These are phyloP conservation scores for Idaea dimidiata DNA, from an alignment of 2,888 invertebrate species.

Conservation along the genomic window DNA sequence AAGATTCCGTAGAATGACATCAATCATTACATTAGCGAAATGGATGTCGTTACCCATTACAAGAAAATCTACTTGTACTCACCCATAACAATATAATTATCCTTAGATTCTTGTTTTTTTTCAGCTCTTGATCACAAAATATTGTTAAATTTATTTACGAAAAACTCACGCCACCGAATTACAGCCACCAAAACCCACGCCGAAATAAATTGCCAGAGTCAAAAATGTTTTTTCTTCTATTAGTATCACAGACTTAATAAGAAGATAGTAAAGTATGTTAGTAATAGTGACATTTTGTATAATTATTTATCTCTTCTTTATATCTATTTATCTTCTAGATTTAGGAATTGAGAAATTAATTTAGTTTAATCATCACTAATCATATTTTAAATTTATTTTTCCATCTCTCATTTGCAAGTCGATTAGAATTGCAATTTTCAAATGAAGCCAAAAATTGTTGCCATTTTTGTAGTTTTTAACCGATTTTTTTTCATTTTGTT, in stretches of 20 bases:
- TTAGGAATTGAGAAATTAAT: no score
- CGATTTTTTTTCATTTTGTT: no score
- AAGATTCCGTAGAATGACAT: slow-evolving; percentile 42
- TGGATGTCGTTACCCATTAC: slow-evolving; percentile 27
- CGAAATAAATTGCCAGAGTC: slow-evolving; percentile 61
- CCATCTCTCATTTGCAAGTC: no score
- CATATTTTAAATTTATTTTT: no score
- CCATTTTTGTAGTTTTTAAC: no score
- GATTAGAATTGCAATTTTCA: no score
- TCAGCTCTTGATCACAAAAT: slow-evolving; percentile 33
- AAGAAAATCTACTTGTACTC: slow-evolving; percentile 37
- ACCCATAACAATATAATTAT: slow-evolving; percentile 47
- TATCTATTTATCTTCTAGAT: no score
- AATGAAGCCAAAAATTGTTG: no score
- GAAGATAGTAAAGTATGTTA: no score
- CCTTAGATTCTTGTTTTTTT: slow-evolving; percentile 22
- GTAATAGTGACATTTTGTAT: no score
- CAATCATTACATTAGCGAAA: slow-evolving; percentile 70
- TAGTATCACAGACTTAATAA: not conserved
- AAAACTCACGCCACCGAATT: slow-evolving; percentile 72
- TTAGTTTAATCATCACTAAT: no score
- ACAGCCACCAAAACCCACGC: slow-evolving; percentile 68
- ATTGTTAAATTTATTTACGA: slow-evolving; percentile 45
- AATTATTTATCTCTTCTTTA: no score
- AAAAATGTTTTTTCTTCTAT: slow-evolving; percentile 22